Evolutionary conservation across 2,888 invertebrate species (phyloP), one percentile per base, ranked within the genome.

Genomic region (Brachylomia viminalis): DNA sequence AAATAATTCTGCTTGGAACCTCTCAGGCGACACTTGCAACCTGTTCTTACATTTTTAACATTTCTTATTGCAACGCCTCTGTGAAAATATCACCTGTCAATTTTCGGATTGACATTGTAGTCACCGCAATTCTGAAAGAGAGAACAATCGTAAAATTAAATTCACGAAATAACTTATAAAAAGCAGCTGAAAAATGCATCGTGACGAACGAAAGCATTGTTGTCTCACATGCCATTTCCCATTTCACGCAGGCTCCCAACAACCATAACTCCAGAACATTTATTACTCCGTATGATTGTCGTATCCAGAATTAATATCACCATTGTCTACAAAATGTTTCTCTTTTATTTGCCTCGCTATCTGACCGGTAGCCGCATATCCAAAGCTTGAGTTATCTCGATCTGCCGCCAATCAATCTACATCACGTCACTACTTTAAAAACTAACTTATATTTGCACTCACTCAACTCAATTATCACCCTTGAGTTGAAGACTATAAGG

Each of bases 341-440:
- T 82, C 87, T 87, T 86, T 88, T 88, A 88, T 87, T 86, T 86
- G 77, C 76, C 84, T 84, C 88, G 84, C 87, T 91, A 90, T 89
- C 89, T 87, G 78, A 83, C 88, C 94, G 91, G 94, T 92, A 94
- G 94, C 93, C 86, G 91, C 91, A 90, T 86, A 87, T 84, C 92
- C 92, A 91, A 92, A 91, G 92, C 91, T 86, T 87, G 89, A 90
- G 90, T 91, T 94, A 94, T 94, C 92, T 90, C 87, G 94, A 94
- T 94, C 89, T 88, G 82, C 90, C 90, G 94, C 94, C 94, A 93
- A 92, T 94, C 94, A 94, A 92, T 92, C 93, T 86, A 85, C 87
- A 86, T 85, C 89, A 86, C 88, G 86, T 91, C 91, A 89, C 88
- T 90, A 82, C 68, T 83, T 78, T 62, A 82, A 77, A 70, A 58